Evolutionary conservation across 2,888 invertebrate species (phyloP).

Genomic region (Micoletzkya japonica): DNA sequence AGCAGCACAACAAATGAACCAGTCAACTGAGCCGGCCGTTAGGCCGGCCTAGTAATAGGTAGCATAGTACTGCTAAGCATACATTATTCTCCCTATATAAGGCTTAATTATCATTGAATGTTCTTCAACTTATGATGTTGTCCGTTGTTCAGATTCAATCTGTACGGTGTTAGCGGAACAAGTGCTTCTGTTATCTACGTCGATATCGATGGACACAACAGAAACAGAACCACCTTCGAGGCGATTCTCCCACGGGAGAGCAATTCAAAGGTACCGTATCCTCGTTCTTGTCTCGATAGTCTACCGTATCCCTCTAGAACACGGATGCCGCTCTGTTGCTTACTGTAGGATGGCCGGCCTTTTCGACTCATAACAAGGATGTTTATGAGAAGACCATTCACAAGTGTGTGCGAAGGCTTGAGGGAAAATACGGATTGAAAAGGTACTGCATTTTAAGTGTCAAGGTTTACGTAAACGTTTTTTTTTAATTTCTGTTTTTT

Average conservation of each 20-base stretch:
- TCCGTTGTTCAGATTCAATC: constrained; percentile 73
- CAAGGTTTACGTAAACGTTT: no score
- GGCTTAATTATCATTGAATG: no score
- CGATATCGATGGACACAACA: constrained; percentile 97
- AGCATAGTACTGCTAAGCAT: no score
- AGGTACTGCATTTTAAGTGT: no score
- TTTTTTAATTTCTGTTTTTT: not conserved
- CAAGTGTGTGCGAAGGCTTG: constrained; percentile 72
- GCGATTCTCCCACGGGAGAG: constrained; percentile 95
- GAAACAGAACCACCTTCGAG: constrained; percentile 97
- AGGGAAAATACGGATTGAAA: constrained; percentile 89
- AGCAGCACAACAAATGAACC: no score
- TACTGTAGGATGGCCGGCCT: constrained; percentile 94
- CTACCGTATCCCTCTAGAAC: constrained; percentile 74
- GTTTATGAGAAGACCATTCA: constrained; percentile 84
- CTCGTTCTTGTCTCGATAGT: no score
- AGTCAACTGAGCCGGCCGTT: no score
- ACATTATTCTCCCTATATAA: no score
- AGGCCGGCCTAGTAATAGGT: no score
- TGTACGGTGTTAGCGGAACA: constrained; percentile 95
- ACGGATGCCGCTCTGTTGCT: constrained; percentile 89
- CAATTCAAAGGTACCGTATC: constrained; percentile 82
- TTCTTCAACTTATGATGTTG: no score
- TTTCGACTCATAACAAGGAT: constrained; percentile 91
- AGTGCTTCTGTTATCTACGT: constrained; percentile 98